Base-by-base conservation (phyloP, 2,113 vertebrate genomes). In the Ceyx melanurus region DNA sequence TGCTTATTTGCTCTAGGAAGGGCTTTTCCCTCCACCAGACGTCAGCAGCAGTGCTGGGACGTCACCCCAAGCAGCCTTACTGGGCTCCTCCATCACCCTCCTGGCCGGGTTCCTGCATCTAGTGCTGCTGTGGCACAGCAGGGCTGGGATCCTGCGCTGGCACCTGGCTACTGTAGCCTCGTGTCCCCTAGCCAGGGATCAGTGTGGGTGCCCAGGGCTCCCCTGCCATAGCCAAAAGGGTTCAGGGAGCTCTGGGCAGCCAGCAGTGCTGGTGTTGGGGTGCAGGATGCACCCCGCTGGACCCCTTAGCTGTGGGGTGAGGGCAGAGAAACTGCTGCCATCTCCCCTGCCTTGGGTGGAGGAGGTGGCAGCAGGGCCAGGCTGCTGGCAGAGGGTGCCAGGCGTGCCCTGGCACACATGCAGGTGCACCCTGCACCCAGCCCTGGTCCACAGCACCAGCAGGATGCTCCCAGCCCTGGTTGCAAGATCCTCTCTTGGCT, bases 1-100 rank as follows among this genome's bases (percentile, higher is more conserved):
- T 2, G 9, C 31, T 61, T 96, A n/a, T 96, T 95, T 96, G 89
- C 94, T 96, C 95, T 86, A 13, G 81, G 86, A 40, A 93, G 37
- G 54, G 94, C 50, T 95, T 94, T 96, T 75, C 74, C 71, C 81
- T 57, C 33, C 1, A 0, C 26, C 5, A 6, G 62, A 96, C 90
- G 85, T 96, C 90, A 96, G 70, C 22, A 4, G 82, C 6, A 0
- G 15, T 2, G 46, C 79, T 2, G 26, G 64, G 82, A 96, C 79
- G 79, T 96, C 95, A 96, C 79, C n/a, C 19, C 21, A 3, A 4
- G 58, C 61, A 31, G 78, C 70, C 16, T 75, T 0, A 6, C 60
- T 0, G 2, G 57, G 62, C 42, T 95, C 66, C 84, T 79, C 89
- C 1, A 2, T 88, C 94, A 82, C 48, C 22, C 6, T 76, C n/a